Percentiles rank a stretch among this genome's conserved stretches.
Evolutionary conservation across 2,797 vertebrate species (phyloP).

Genomic region (Helicolenus hilgendorfi): DNA sequence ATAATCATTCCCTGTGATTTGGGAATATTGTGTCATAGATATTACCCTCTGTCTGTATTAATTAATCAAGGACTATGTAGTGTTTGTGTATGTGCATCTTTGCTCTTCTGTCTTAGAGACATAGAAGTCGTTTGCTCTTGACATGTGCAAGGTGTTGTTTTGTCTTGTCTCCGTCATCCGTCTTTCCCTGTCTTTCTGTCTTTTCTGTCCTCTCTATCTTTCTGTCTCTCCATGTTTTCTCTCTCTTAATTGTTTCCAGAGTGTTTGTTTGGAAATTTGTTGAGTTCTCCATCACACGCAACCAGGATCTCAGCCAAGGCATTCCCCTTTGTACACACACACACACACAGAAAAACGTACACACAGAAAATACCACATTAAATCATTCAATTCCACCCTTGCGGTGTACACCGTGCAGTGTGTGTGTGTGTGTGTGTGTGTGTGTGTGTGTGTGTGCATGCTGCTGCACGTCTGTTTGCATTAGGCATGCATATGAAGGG

Average conservation of each 20-base stretch:
- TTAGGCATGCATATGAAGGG: constrained; percentile 6
- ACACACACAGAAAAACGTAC: not conserved
- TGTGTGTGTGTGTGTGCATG: not conserved
- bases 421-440: not conserved
- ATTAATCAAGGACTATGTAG: constrained; percentile 53
- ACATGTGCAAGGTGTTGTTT: constrained; percentile 23
- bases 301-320: constrained; percentile 74
- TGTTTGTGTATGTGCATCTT: constrained; percentile 9
- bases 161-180: constrained; percentile 2
- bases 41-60: constrained; percentile 63
- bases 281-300: constrained; percentile 84
- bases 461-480: constrained; percentile 24
- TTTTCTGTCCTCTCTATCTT: constrained; percentile 40
- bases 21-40: constrained; percentile 70
- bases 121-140: constrained; percentile 15
- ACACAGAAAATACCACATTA: constrained; percentile 34
- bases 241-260: constrained; percentile 85
- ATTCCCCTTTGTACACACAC: constrained; percentile 49
- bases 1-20: constrained; percentile 71
- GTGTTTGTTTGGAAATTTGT: constrained; percentile 86
- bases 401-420: constrained; percentile 10
- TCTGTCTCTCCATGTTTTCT: constrained; percentile 50
- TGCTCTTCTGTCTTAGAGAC: constrained; percentile 5
- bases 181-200: not conserved
- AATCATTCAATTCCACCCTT: constrained; percentile 39